Base-by-base conservation (phyloP, 2,113 vertebrate species). In the Fregata magnificens region DNA sequence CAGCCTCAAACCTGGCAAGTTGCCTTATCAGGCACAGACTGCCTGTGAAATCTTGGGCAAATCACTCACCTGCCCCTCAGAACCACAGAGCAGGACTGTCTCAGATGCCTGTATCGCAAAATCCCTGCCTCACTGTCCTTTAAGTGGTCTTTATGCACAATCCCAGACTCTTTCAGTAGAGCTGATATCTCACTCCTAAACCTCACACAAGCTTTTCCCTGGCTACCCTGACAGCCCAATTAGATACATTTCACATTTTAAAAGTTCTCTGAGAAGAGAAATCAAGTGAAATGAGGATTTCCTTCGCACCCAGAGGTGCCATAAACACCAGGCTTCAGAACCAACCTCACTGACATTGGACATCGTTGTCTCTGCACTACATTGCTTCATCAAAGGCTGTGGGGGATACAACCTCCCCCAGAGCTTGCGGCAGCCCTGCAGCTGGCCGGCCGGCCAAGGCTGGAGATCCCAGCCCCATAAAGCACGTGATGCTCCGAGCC, bases 131-230 rank as follows among this genome's bases (percentile, higher is more conserved):
- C 61, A 3, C 19, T 76, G 24, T 76, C 56, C 52, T 70, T 67
- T 63, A 44, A 40, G 16, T 3, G 6, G 21, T 38, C 11, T 28
- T 85, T 44, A 65, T 82, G 17, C 50, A 47, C 45, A 44, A 36
- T 66, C 20, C 24, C 36, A 70, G 61, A 50, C 47, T 45, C 24
- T 31, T 73, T 18, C 3, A 3, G 18, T 47, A 47, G 19, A 49
- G 45, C 34, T 61, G 58, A n/a, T 13, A 38, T 34, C 61, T 85
- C 28, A 53, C 19, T 71, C 31, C 32, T 42, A 65, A 79, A 52
- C 2, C 1, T 45, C 0, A 0, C 29, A 44, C 4, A 21, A 72
- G 62, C 20, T 77, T 87, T 67, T 67, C 26, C 58, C 71, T 0
- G 0, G 38, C 42, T 90, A 14, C 45, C 52, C 28, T 61, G 59